Evolutionary conservation across 2,888 invertebrate genomes (phyloP).

Genomic region (Eupsilia transversa): DNA sequence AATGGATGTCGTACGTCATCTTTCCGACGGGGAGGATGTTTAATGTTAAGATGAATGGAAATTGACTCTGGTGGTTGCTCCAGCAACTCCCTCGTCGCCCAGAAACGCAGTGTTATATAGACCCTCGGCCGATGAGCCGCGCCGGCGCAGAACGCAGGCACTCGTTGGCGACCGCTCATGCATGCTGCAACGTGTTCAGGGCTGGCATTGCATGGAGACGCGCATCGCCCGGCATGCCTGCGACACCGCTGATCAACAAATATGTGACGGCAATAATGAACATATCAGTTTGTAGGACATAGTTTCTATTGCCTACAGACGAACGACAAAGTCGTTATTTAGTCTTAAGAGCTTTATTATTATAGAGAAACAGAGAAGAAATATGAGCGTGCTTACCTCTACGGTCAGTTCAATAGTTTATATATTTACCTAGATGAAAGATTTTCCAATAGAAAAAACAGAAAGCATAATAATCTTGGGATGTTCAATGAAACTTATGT

Average conservation of each 20-base stretch:
- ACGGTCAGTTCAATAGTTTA: slow-evolving; percentile 47
- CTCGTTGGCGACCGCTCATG: slow-evolving; percentile 64
- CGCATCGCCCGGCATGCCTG: slow-evolving; percentile 84
- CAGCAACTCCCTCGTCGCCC: slow-evolving; percentile 84
- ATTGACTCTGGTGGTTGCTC: slow-evolving; percentile 88
- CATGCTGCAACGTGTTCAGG: slow-evolving; percentile 76
- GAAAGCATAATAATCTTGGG: neutral
- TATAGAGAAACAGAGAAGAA: slow-evolving; percentile 66
- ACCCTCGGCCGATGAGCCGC: slow-evolving; percentile 66
- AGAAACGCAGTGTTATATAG: slow-evolving; percentile 86
- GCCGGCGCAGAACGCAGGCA: slow-evolving; percentile 70
- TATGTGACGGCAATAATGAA: slow-evolving; percentile 83
- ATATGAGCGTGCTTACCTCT: slow-evolving; percentile 75
- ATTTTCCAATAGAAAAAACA: slow-evolving; percentile 4
- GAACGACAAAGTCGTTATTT: slow-evolving; percentile 83
- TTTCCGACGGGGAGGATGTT: slow-evolving; percentile 87
- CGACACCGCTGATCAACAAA: slow-evolving; percentile 72
- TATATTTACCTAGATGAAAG: slow-evolving; percentile 6
- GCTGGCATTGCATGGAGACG: slow-evolving; percentile 75
- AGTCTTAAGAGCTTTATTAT: slow-evolving; percentile 78
- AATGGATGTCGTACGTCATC: slow-evolving; percentile 90
- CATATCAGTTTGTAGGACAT: slow-evolving; percentile 85
- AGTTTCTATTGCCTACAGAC: slow-evolving; percentile 74
- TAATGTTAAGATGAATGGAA: slow-evolving; percentile 88
- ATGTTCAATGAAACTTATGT: slow-evolving; percentile 2